A percentile compares a stretch with the other conserved stretches of the same genome.
Conservation (phyloP, 2,797 vertebrate genomes). For the Pempheris klunzingeri region DNA sequence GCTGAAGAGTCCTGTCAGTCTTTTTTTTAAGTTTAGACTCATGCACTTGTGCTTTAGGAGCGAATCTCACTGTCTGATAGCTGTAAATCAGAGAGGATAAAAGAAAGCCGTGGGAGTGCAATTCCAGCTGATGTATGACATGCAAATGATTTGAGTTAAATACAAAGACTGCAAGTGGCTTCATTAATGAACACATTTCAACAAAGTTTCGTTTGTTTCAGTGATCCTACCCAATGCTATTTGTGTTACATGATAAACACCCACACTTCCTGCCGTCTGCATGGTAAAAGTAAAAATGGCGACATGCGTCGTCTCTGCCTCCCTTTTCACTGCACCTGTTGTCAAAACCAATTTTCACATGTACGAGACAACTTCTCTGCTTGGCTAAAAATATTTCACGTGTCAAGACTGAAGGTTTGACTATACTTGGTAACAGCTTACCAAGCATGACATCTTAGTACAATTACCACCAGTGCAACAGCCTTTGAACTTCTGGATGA, state of each 20-base stretch:
- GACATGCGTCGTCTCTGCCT: background rate
- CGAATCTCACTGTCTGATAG: constrained; percentile 24
- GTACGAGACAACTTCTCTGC: background rate
- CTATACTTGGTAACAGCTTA: constrained; percentile 6
- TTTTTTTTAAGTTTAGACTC: constrained; percentile 50
- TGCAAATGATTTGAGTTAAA: background rate
- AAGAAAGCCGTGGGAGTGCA: constrained; percentile 21
- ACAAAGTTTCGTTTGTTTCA: constrained; percentile 1
- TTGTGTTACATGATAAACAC: background rate
- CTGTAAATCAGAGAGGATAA: constrained; percentile 47
- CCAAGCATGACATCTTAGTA: background rate
- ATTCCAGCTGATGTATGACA: constrained; percentile 8
- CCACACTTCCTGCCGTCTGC: background rate
- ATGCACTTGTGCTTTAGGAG: constrained; percentile 40
- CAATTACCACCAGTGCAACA: background rate
- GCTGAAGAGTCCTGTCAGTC: constrained; percentile 56
- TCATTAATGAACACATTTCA: constrained; percentile 5
- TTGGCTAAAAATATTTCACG: background rate
- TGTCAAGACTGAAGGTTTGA: background rate
- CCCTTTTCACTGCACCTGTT: constrained; percentile 12
- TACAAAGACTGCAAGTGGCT: background rate
- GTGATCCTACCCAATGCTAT: background rate
- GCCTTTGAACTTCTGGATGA: constrained; percentile 3
- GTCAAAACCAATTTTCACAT: constrained; percentile 14
- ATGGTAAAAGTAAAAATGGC: background rate